Base-by-base conservation (phyloP, 2,888 invertebrate genomes). In the Ophion costatus region DNA sequence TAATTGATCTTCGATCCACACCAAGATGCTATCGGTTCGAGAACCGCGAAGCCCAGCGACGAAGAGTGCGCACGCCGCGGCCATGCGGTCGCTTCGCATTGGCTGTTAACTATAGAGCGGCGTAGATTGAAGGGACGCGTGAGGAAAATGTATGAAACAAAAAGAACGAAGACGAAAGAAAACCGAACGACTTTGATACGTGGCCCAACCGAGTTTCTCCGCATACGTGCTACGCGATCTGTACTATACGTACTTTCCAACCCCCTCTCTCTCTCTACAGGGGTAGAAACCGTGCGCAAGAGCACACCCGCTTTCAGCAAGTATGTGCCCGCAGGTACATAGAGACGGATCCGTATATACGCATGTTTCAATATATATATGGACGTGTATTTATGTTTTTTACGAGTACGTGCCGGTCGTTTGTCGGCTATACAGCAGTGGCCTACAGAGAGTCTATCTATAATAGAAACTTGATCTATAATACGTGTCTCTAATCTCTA, bases 201-300 rank as follows among this genome's bases (percentile, higher is more conserved):
- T 93, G 93, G 93, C 93, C 93, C 93, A 93, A 93, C 92, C 92
- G 91, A 89, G 91, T 91, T 90, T 89, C 91, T 91, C 93, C 93
- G 92, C 91, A 92, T 76, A 56, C 89, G 87, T 90, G 87, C 83
- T 69, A 57, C 73, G 14, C 66, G 24, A 45, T 74, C 42, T 38
- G 29, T 74, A 57, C 56, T 71, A 63, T 45, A 70, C 22, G 59
- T 64, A 20, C 4, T 6, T 24, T 29, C 14, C 67, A n/a, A 45
- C 57, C 59, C 61, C 42, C 42, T 17, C 81, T 61, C 61, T 22
- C 42, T 38, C 81, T 61, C 45, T 17, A 0, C 45, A n/a, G 64
- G 56, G 38, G 22, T 24, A 63, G 45, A 56, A 70, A 20, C 20
- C 45, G 63, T 20, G 51, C 29, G n/a, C 57, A 66, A 38, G 56